Conservation (phyloP, 2,113 vertebrate species). For the Macroglossus sobrinus region DNA sequence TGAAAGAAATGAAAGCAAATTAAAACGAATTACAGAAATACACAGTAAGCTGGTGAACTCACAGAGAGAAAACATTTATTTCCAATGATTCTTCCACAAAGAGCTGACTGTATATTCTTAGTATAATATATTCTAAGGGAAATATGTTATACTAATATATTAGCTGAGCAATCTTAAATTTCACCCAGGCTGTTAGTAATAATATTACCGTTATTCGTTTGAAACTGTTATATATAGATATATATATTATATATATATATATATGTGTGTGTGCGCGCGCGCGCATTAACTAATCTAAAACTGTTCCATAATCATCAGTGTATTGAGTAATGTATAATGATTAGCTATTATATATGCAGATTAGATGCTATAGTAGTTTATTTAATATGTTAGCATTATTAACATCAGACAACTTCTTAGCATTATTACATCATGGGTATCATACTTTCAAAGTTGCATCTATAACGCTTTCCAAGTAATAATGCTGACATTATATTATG, state of each 20-base stretch:
- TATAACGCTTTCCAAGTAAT: constrained; percentile 2
- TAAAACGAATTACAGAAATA: too few species aligned
- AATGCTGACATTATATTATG: background rate
- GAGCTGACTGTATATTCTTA: background rate
- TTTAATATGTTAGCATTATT: constrained; percentile 34
- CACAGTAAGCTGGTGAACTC: background rate
- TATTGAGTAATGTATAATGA: background rate
- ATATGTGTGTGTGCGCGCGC: background rate
- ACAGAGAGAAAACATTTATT: background rate
- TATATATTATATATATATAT: background rate
- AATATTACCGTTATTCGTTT: background rate
- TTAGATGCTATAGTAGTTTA: background rate
- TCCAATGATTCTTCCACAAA: background rate
- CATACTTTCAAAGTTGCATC: background rate
- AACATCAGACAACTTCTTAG: background rate
- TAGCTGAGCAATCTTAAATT: constrained; percentile 10
- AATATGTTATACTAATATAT: too few species aligned
- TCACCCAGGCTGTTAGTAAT: background rate
- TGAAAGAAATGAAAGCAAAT: too few species aligned
- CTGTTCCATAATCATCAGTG: background rate
- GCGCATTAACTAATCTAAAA: background rate
- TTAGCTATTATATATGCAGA: background rate
- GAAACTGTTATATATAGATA: background rate
- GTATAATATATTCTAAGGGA: background rate
- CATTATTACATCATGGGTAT: background rate